Evolutionary conservation across 2,888 invertebrate genomes (phyloP), one percentile per base, ranked within the genome.

Genomic region (Trachelus stipa): DNA sequence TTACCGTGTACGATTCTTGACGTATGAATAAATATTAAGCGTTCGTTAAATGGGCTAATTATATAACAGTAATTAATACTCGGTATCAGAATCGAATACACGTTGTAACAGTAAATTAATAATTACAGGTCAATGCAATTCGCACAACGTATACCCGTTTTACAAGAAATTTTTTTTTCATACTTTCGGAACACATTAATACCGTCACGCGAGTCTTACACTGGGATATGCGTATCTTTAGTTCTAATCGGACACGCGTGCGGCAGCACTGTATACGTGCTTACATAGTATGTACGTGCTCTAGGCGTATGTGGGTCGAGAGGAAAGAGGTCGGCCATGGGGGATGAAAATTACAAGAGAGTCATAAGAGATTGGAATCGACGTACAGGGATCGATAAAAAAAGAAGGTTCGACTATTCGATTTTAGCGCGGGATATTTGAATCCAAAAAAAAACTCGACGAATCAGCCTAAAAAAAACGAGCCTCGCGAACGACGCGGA

Each of bases 241-340:
- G 56, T 56, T 56, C 15, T 9, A 56, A 56, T 56, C 56, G 23
- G 23, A 6, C 23, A 56, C 23, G 56, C 9, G 56, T 9, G 56
- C 23, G 23, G 56, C 56, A 56, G 56, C 23, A 56, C 56, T 56
- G 76, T 74, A 15, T 56, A 69, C 71, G 77, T 77, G 79, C 76
- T 80, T 12, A 79, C 79, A 74, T 69, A 37, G 37, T 79, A 80
- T 77, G 80, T 80, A 80, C 80, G 80, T 80, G 79, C 77, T 76
- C 78, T 75, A 79, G 77, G 79, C 76, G 79, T 80, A 80, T 80
- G 77, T 81, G 81, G 81, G 81, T 79, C 81, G 80, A 79, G 80
- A 79, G 77, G 80, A 77, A 75, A 68, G 34, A 77, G 80, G 80
- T 79, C 79, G 81, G 79, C 79, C 80, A 80, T 79, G 69, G 75